Evolutionary conservation across 2,888 invertebrate genomes (phyloP), one percentile per base, ranked within the genome.

Genomic region (Orgyia antiqua): DNA sequence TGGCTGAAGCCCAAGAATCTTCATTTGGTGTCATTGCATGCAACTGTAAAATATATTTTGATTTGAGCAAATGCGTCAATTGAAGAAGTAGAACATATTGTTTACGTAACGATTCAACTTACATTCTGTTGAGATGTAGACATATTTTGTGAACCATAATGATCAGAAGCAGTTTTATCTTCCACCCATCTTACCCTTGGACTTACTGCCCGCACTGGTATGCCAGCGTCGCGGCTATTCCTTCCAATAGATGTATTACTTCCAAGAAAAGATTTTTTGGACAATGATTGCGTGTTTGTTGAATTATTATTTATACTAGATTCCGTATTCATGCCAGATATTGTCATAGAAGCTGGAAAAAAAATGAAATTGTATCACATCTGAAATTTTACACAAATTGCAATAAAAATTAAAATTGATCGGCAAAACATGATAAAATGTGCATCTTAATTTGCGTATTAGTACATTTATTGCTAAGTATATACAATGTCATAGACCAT

Each of bases 331-430:
- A 88, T 87, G 70, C 88, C 88, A 65, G 89, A 87, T 67, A 91
- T 90, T 55, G 92, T 91, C 75, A 92, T 91, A 53, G 92, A 92
- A 64, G 92, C 92, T 92, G 87, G 24, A 88, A 89, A 2, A 17
- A 2, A 4, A 10, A 23, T 23, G 4, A n/a, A 5, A 5, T 3
- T 2, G 9, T 20, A 20, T 8, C 4, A 20, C 19, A 8, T 2
- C 13, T 7, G 13, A 3, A 20, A n/a, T 6, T 20, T 20, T 20
- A n/a, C 20, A 20, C 20, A n/a, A n/a, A n/a, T n/a, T 12, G n/a
- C 13, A 24, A 13, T 37, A 35, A 34, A 30, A 34, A 9, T 10
- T 21, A 17, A 31, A 28, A 29, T 39, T n/a, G 31, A 24, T 6
- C 19, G 51, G 56, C 48, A 50, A 61, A 78, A 76, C 78, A 76